phyloP scores from a whole-genome alignment of 1,140 invertebrate genomes.

The Sipha flava region DNA sequence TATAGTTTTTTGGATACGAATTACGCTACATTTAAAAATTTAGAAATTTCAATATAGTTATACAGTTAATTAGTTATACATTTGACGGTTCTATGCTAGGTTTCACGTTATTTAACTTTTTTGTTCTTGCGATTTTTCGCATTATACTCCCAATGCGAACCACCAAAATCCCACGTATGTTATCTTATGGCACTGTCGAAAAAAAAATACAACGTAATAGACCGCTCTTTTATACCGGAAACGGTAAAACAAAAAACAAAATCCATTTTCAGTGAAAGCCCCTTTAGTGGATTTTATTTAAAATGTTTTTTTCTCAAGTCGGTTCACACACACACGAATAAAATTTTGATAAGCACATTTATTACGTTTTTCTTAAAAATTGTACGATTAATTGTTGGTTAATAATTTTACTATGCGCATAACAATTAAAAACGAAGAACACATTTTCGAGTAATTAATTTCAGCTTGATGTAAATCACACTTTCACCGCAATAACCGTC shows the following conservation, averaged over 20 bases:
- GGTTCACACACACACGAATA: not conserved
- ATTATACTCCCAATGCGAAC: not conserved
- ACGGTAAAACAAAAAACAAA: not conserved
- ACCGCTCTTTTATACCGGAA: conserved; percentile 13
- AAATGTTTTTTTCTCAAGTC: not conserved
- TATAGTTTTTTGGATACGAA: too few species aligned
- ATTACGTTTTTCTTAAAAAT: not conserved
- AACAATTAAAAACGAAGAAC: not conserved
- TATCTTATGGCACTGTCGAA: not conserved
- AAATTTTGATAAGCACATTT: too few species aligned
- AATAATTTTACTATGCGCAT: not conserved
- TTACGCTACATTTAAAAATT: too few species aligned
- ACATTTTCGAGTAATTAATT: conserved; percentile 6
- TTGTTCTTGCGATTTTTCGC: not conserved
- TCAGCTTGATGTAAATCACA: not conserved
- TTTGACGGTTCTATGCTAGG: too few species aligned
- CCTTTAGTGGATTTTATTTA: not conserved
- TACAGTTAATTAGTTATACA: too few species aligned
- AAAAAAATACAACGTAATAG: not conserved
- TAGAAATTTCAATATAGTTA: too few species aligned
- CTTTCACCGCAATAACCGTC: not conserved
- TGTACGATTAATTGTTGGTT: not conserved
- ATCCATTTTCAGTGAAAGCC: conserved; percentile 1
- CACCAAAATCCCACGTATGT: conserved; percentile 15
- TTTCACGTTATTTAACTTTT: too few species aligned